phyloP scores from a whole-genome alignment of 2,113 vertebrate genomes.

The Burhinus oedicnemus region DNA sequence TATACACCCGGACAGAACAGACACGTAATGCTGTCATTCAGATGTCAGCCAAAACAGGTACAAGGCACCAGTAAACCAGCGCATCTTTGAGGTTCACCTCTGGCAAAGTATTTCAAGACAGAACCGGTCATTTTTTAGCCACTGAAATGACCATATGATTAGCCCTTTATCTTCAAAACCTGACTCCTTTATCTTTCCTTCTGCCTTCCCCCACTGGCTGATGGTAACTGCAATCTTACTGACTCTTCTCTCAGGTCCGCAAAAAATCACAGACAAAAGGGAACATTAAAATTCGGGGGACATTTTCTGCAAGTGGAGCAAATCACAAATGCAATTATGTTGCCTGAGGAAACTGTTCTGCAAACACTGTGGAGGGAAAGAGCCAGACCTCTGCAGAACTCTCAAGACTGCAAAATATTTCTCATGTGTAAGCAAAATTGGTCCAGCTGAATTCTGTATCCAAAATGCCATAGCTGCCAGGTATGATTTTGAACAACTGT shows the following conservation, averaged over 20 bases:
- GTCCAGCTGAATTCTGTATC: neutral
- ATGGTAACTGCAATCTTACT: neutral
- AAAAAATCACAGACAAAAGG: neutral
- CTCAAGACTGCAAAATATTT: neutral
- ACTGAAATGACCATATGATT: neutral
- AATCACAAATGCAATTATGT: neutral
- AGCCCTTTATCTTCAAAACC: neutral
- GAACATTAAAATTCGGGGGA: neutral
- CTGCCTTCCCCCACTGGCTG: neutral
- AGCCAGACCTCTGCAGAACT: neutral
- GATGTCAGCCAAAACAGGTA: neutral
- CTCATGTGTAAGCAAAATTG: neutral
- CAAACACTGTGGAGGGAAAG: neutral
- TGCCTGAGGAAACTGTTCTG: neutral
- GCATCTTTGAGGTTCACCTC: neutral
- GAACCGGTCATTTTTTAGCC: neutral
- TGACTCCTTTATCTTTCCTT: neutral
- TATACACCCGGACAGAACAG: neutral
- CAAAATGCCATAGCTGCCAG: neutral
- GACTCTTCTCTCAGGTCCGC: neutral
- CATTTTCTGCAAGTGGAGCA: neutral
- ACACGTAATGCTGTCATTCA: neutral
- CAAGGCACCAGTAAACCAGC: neutral
- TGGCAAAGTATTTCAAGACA: neutral
- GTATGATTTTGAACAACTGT: neutral